A percentile compares a stretch with the other conserved stretches of the same genome.
Conservation (phyloP, 2,888 invertebrate genomes). For the Aromia moschata region DNA sequence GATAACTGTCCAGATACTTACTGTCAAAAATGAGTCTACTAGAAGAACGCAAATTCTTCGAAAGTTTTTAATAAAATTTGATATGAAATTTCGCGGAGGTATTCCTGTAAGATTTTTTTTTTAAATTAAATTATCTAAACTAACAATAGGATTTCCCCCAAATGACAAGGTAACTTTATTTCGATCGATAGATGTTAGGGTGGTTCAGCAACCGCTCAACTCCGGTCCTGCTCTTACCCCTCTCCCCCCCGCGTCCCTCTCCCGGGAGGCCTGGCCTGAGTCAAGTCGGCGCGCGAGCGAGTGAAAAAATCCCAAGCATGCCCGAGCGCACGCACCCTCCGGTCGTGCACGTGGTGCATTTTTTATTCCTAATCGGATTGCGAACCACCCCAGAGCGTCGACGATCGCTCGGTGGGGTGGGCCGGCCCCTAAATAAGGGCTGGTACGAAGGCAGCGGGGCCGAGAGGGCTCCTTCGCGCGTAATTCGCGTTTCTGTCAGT, state of each 20-base stretch:
- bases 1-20: too few species aligned
- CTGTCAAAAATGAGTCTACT: too few species aligned
- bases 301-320: constrained; percentile 27
- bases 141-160: too few species aligned
- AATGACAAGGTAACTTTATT: too few species aligned
- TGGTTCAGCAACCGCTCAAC: too few species aligned
- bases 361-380: constrained; percentile 20
- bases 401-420: constrained; percentile 8
- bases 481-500: constrained; percentile 9
- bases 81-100: too few species aligned
- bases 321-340: constrained; percentile 20
- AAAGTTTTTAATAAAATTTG: too few species aligned
- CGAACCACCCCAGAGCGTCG: not conserved
- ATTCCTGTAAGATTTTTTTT: too few species aligned
- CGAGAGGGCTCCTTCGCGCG: not conserved
- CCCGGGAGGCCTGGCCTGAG: constrained; percentile 17
- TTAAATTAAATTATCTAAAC: too few species aligned
- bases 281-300: constrained; percentile 27
- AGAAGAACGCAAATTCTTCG: too few species aligned
- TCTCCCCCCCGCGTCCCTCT: constrained; percentile 22
- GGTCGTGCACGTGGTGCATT: constrained; percentile 29
- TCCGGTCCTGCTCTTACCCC: constrained; percentile 10
- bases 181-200: not conserved
- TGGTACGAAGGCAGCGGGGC: constrained; percentile 3
- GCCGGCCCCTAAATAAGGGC: constrained; percentile 1